Percentiles rank a stretch among this genome's conserved stretches.
Evolutionary conservation across 2,113 vertebrate species (phyloP).

Genomic region (Nyctereutes procyonoides): DNA sequence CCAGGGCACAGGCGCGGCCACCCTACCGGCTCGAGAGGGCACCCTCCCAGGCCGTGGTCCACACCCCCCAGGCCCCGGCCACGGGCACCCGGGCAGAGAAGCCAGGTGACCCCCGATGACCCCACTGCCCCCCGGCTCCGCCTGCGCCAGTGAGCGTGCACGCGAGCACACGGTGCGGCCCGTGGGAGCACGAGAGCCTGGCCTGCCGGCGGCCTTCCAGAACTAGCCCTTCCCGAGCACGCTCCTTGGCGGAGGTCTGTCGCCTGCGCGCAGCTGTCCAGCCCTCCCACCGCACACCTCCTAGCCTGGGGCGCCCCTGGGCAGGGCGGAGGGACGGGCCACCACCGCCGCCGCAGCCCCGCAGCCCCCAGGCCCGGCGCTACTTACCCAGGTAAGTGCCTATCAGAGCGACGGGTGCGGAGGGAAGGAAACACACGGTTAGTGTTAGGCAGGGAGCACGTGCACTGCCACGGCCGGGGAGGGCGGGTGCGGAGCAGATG

Average conservation of each 20-base stretch:
- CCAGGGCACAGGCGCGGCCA: not conserved
- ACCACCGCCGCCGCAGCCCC: not conserved
- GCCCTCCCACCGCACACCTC: not conserved
- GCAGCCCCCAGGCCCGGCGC: not conserved
- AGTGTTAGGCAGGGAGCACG: conserved; percentile 48
- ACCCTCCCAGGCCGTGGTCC: accelerated
- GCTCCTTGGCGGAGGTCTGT: accelerated
- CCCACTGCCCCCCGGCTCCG: not conserved
- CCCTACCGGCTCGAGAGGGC: not conserved
- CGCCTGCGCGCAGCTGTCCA: not conserved
- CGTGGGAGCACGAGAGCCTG: not conserved
- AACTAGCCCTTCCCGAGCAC: not conserved
- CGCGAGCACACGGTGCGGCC: too few relatives aligned
- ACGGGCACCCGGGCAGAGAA: accelerated
- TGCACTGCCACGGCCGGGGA: not conserved
- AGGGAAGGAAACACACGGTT: conserved; percentile 76
- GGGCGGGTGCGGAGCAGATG: not conserved
- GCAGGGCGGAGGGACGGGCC: not conserved
- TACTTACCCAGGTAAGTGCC: conserved; percentile 90
- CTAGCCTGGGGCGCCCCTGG: not conserved
- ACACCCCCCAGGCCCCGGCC: not conserved
- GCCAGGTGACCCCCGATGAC: not conserved
- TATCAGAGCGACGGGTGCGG: conserved; percentile 77
- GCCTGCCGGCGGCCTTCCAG: not conserved
- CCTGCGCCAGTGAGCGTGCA: accelerated